Base-by-base conservation (phyloP, 2,888 invertebrate genomes). In the Rotaria macrura region DNA sequence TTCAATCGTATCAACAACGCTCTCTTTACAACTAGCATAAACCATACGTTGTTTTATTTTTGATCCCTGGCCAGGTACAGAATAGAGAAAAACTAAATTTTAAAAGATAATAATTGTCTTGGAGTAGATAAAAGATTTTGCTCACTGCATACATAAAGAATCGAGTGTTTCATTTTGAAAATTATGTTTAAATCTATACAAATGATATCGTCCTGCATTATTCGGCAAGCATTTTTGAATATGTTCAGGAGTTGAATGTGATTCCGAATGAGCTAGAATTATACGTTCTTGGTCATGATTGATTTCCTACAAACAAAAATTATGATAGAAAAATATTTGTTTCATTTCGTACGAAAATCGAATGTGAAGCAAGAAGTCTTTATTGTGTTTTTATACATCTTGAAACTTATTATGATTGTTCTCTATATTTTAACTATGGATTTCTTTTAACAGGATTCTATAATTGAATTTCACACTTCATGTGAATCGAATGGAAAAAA, bases 11-110 rank as follows among this genome's bases (percentile, higher is more conserved):
- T 79, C 79, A 79, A 79, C 43, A n/a, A 79, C 79, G n/a, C 43
- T 79, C n/a, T 79, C 95, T 91, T 97, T 98, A 91, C 97, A 97
- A 89, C 97, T 97, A 0, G 98, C 97, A 91, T 98, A 99, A 90
- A 99, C 92, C 99, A 99, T 99, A 88, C 97, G 93, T 90, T 99
- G 98, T 89, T 96, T 97, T 88, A 99, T 96, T 87, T 96, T 94
- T 91, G 96, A 96, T 87, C 93, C 94, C 91, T 96, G 97, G 9
- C 97, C 97, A 7, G 99, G 98, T 95, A 99, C 96, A 17, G 97
- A 96, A 92, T 99, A 99, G 89, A 99, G 95, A 91, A 99, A 99
- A 87, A 99, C 95, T 95, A 89, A 86, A 89, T 90, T 79, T 49
- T 1, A 84, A 84, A 86, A 84, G 85, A 52, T 54, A 43, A 65